A percentile compares a stretch with the other conserved stretches of the same genome.
Conservation (phyloP, 2,797 vertebrate species). For the Bryconaethiops microstoma region DNA sequence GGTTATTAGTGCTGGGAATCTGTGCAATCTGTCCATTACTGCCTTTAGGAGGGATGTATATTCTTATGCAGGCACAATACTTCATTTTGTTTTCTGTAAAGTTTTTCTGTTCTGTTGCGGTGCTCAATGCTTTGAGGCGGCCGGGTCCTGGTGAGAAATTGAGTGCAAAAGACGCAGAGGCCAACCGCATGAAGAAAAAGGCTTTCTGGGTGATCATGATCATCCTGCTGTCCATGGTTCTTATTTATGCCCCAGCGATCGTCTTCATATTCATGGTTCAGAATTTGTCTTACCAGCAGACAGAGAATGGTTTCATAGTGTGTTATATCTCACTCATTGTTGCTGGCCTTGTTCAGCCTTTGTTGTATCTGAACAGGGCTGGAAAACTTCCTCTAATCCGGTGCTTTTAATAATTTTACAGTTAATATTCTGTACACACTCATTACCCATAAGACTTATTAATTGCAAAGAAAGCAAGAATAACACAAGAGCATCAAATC, state of each 20-base stretch:
- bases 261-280: background rate
- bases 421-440: background rate
- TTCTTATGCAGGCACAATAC: conserved; percentile 17
- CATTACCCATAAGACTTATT: background rate
- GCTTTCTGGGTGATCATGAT: conserved; percentile 45
- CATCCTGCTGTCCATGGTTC: background rate
- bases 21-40: background rate
- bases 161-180: conserved; percentile 19
- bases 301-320: background rate
- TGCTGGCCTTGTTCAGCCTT: conserved; percentile 19
- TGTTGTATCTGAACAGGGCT: conserved; percentile 36
- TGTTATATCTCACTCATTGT: background rate
- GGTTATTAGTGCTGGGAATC: conserved; percentile 21
- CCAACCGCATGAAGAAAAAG: conserved; percentile 43
- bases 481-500: too few relatives aligned
- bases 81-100: conserved; percentile 18
- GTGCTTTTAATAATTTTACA: background rate
- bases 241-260: conserved; percentile 36
- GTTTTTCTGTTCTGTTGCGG: conserved; percentile 46
- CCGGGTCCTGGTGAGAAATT: conserved; percentile 42
- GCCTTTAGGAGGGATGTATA: background rate
- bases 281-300: background rate
- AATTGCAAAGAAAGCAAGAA: background rate
- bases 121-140: conserved; percentile 48
- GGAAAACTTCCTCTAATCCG: background rate